phyloP scores from a whole-genome alignment of 64 coral and sea anemone genomes.

The Stichodactyla helianthus region DNA sequence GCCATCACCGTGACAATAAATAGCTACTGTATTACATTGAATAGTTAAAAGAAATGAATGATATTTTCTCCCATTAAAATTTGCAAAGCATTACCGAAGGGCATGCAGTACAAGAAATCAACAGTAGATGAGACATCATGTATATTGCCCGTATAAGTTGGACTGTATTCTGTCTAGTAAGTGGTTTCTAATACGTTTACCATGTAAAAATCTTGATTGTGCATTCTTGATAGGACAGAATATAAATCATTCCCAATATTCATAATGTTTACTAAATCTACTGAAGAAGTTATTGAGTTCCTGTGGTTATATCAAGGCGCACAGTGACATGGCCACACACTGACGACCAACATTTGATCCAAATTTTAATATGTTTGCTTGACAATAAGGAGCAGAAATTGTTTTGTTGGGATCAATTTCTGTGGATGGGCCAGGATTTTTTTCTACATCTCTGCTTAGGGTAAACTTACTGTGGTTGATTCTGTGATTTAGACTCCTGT shows the following conservation, averaged over 20 bases:
- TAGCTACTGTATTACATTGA: constrained; percentile 20
- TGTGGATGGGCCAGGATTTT: constrained; percentile 2
- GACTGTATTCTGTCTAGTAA: background rate
- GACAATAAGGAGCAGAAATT: background rate
- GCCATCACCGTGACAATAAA: too few species aligned
- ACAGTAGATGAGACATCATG: too few species aligned
- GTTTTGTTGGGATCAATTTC: background rate
- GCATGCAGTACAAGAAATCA: background rate
- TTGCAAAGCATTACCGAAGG: background rate
- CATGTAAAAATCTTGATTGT: background rate
- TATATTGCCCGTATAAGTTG: too few species aligned
- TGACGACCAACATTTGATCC: too few species aligned
- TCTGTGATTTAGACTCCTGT: constrained; percentile 36
- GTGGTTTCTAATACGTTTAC: constrained; percentile 28
- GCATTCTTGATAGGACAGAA: background rate
- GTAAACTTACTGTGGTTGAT: too few species aligned
- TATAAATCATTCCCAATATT: constrained; percentile 12
- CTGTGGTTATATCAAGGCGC: background rate
- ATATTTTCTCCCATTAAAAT: too few species aligned
- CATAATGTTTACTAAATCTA: too few species aligned
- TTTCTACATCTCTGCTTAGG: too few species aligned
- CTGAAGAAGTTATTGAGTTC: constrained; percentile 19
- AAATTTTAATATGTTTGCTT: background rate
- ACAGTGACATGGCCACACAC: constrained; percentile 30
- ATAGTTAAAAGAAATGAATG: constrained; percentile 33